Evolutionary conservation across 2,888 invertebrate genomes (phyloP).

Genomic region (Carcina quercana): DNA sequence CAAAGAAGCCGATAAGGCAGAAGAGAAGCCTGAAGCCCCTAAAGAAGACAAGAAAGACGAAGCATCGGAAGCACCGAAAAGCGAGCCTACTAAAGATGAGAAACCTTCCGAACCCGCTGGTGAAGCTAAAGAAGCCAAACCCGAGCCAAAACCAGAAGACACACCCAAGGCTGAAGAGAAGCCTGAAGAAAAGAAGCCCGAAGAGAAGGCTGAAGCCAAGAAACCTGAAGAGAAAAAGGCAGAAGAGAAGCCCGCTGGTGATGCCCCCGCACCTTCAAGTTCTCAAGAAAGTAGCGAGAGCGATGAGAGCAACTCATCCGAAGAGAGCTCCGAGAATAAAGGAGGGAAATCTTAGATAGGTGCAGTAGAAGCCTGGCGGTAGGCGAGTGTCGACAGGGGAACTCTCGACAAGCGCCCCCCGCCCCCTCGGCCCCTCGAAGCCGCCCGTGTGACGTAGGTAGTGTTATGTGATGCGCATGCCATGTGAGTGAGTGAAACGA

Average conservation of each 20-base stretch:
- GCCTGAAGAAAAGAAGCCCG: constrained; percentile 10
- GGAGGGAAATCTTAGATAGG: constrained; percentile 42
- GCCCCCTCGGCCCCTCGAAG: constrained; percentile 29
- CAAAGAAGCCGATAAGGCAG: constrained; percentile 14
- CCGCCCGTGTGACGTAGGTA: constrained; percentile 21
- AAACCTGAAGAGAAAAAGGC: constrained; percentile 2
- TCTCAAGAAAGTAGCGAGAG: constrained; percentile 40
- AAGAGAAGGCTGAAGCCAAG: constrained; percentile 1
- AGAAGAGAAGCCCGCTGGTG: constrained; percentile 14
- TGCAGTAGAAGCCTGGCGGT: constrained; percentile 43
- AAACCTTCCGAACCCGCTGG: constrained; percentile 21
- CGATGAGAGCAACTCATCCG: constrained; percentile 31
- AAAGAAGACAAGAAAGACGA: constrained; percentile 13
- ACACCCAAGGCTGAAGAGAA: constrained; percentile 20
- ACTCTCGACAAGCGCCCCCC: constrained; percentile 67
- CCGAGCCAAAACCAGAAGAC: constrained; percentile 22
- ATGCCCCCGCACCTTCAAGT: constrained; percentile 22
- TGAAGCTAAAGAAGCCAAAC: constrained; percentile 9
- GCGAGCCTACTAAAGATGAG: constrained; percentile 14
- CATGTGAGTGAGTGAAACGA: constrained; percentile 30
- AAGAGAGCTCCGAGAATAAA: constrained; percentile 36
- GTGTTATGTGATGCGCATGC: constrained; percentile 18
- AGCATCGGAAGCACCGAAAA: constrained; percentile 15
- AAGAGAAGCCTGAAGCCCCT: constrained; percentile 9
- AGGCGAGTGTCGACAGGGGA: constrained; percentile 61